phyloP scores from a whole-genome alignment of 2,113 vertebrate species.

The Nothobranchius kuhntae region DNA sequence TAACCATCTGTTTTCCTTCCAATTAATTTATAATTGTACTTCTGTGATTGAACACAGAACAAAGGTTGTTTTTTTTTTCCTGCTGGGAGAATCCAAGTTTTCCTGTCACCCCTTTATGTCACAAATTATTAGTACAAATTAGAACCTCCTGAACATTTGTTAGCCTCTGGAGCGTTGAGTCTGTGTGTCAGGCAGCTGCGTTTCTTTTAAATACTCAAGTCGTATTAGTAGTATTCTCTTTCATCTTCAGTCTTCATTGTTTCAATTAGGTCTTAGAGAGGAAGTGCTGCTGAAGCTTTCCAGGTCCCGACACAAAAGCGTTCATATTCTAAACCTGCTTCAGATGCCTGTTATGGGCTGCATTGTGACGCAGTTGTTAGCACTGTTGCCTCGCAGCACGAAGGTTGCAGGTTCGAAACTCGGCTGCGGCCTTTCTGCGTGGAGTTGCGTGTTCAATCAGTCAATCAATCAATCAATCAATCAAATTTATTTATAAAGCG shows the following conservation, averaged over 20 bases:
- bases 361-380: too few species aligned
- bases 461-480: too few species aligned
- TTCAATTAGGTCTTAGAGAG: not conserved
- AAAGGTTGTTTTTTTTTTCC: too few species aligned
- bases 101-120: not conserved
- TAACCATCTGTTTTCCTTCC: too few species aligned
- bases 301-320: not conserved
- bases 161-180: not conserved
- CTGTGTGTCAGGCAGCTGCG: not conserved
- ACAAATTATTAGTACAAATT: not conserved
- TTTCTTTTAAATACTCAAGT: conserved; percentile 5
- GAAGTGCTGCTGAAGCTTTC: not conserved
- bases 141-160: not conserved
- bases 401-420: too few species aligned
- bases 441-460: too few species aligned
- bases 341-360: not conserved
- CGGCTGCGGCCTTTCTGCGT: too few species aligned
- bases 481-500: too few species aligned
- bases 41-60: too few species aligned
- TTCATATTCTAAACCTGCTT: not conserved
- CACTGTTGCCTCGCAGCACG: too few species aligned
- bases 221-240: not conserved
- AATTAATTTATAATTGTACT: too few species aligned
- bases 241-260: conserved; percentile 3
- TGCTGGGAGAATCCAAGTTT: not conserved